Conservation (phyloP, 30 jellyfish, hydroid and myxozoan genomes). For the Cassiopea andromeda region DNA sequence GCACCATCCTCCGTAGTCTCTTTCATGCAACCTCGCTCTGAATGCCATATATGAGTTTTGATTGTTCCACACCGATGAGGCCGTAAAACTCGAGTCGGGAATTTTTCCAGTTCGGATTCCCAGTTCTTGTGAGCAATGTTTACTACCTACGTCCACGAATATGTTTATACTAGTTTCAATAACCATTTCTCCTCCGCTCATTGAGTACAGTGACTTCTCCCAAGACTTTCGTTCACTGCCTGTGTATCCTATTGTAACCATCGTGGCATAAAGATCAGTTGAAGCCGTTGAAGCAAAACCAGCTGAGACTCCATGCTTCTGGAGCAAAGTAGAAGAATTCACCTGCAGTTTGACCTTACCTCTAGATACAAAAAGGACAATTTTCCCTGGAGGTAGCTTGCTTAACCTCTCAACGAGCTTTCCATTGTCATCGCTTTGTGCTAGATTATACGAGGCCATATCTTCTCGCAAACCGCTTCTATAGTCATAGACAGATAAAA, state of each 20-base stretch:
- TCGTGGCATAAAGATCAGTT: slow-evolving; percentile 1
- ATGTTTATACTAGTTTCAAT: slow-evolving; percentile 3
- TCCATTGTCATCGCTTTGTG: neutral
- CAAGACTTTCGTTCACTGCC: slow-evolving; percentile 39
- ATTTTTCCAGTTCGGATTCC: slow-evolving; percentile 50
- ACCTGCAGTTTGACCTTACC: neutral
- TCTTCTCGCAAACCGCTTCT: slow-evolving; percentile 50
- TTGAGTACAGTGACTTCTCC: neutral
- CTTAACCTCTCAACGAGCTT: neutral
- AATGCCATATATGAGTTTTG: neutral
- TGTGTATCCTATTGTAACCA: slow-evolving; percentile 18
- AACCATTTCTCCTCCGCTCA: neutral
- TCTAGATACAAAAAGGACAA: slow-evolving; percentile 27
- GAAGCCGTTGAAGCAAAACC: slow-evolving; percentile 20
- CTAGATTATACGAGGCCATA: neutral
- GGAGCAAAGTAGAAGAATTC: slow-evolving; percentile 12
- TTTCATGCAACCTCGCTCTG: neutral
- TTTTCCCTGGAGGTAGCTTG: slow-evolving; percentile 16
- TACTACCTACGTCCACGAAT: slow-evolving; percentile 18
- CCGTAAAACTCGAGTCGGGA: slow-evolving; percentile 42
- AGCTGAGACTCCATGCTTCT: slow-evolving; percentile 41
- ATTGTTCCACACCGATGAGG: slow-evolving; percentile 9
- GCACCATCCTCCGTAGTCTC: slow-evolving; percentile 48
- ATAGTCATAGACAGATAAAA: slow-evolving; percentile 16
- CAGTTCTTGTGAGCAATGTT: slow-evolving; percentile 46